Evolutionary conservation across 2,888 invertebrate species (phyloP), one percentile per base, ranked within the genome.

Genomic region (Andrena chrysosceles): DNA sequence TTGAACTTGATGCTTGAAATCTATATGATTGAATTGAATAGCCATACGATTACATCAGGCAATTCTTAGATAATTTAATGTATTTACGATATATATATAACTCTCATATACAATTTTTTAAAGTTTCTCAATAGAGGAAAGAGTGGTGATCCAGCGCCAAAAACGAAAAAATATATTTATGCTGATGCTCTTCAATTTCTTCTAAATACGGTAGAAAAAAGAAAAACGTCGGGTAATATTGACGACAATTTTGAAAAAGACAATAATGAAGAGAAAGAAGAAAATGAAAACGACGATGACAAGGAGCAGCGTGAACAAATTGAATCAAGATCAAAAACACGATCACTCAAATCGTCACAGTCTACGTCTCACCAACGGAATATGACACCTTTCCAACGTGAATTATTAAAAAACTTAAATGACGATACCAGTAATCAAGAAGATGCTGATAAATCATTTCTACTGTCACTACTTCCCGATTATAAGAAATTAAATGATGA

Each of bases 71-170:
- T n/a, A n/a, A n/a, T n/a, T n/a, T n/a, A n/a, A n/a, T n/a, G n/a
- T n/a, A n/a, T n/a, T n/a, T n/a, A n/a, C n/a, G n/a, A n/a, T n/a
- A n/a, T n/a, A n/a, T n/a, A n/a, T n/a, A n/a, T n/a, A n/a, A n/a
- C n/a, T n/a, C n/a, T 49, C n/a, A 49, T 16, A 49, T 16, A 49
- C 49, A 49, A 49, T 49, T 49, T 49, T 49, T 49, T 4, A n/a
- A 49, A 49, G n/a, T 49, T 49, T 49, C 49, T 49, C 49, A 49
- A 49, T 49, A 49, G 49, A 49, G 49, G 49, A 49, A 49, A 49
- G 49, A 49, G 33, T 33, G 33, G 2, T 33, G 49, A 49, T 49
- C 49, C 49, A 49, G 49, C 49, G 49, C n/a, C 49, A 49, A 49
- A 49, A 49, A 49, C n/a, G 49, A 49, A 49, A 49, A 49, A 49